Conservation (phyloP, 2,888 invertebrate genomes). For the Cephus spinipes region DNA sequence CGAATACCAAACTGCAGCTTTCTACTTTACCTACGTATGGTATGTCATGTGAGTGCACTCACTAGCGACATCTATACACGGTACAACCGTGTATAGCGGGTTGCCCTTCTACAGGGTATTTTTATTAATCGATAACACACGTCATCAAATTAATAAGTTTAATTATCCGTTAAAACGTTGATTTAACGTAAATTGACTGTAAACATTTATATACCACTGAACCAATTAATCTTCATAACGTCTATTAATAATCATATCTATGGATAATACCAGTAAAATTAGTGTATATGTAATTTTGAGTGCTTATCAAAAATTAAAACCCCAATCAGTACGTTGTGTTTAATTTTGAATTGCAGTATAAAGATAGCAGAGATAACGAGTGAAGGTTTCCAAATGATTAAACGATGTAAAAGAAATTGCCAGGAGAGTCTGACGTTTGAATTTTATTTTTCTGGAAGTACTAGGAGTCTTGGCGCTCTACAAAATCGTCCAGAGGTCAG, state of each 20-base stretch:
- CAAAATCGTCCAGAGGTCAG: conserved; percentile 1
- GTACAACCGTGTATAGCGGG: background rate
- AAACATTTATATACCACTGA: background rate
- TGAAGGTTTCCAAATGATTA: background rate
- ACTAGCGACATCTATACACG: background rate
- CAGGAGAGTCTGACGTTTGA: background rate
- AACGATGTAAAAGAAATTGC: background rate
- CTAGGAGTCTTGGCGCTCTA: background rate
- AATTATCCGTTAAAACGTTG: background rate
- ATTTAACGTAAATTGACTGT: background rate
- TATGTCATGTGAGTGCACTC: background rate
- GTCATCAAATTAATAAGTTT: background rate
- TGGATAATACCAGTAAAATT: background rate
- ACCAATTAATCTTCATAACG: background rate
- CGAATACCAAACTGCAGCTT: background rate
- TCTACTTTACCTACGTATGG: background rate
- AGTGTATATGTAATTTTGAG: background rate
- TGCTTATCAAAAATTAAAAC: background rate
- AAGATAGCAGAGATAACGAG: background rate
- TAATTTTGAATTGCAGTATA: background rate
- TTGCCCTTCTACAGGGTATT: background rate
- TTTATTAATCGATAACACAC: background rate
- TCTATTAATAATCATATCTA: background rate
- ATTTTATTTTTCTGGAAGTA: background rate
- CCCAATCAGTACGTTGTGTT: background rate